A percentile compares a stretch with the other conserved stretches of the same genome.
These are phyloP conservation scores for Leptinotarsa undecemlineata DNA, from an alignment of 1,140 invertebrate genomes.

Conservation along the genomic window DNA sequence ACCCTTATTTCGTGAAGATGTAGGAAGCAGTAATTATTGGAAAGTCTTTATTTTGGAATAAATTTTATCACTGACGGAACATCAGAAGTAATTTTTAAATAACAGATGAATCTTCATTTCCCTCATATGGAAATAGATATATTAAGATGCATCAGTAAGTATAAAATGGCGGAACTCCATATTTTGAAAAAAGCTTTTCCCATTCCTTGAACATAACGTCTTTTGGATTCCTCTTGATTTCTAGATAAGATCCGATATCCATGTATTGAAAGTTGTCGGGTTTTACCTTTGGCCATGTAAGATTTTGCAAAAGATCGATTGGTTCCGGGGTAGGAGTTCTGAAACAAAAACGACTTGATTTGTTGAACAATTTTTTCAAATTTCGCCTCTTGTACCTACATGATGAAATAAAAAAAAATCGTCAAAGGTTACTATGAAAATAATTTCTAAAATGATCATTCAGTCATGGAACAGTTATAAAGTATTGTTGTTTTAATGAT, in stretches of 20 bases:
- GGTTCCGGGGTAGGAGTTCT: conserved; percentile 34
- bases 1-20: no score
- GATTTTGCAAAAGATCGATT: conserved; percentile 24
- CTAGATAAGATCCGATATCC: conserved; percentile 26
- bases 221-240: conserved; percentile 8
- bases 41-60: no score
- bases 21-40: no score
- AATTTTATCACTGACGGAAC: no score
- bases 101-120: no score
- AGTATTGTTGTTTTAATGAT: background rate
- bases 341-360: conserved; percentile 5
- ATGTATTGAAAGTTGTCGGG: conserved; percentile 27
- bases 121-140: no score
- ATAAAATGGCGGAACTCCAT: conserved; percentile 11
- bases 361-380: no score
- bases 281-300: conserved; percentile 23
- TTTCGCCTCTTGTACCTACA: no score
- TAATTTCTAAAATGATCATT: background rate
- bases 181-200: background rate
- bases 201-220: background rate
- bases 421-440: background rate
- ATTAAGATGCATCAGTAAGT: background rate
- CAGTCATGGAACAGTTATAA: no score
- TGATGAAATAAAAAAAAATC: background rate
- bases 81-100: no score